Base-by-base conservation (phyloP, 2,113 vertebrate genomes). In the Zosterops lateralis region DNA sequence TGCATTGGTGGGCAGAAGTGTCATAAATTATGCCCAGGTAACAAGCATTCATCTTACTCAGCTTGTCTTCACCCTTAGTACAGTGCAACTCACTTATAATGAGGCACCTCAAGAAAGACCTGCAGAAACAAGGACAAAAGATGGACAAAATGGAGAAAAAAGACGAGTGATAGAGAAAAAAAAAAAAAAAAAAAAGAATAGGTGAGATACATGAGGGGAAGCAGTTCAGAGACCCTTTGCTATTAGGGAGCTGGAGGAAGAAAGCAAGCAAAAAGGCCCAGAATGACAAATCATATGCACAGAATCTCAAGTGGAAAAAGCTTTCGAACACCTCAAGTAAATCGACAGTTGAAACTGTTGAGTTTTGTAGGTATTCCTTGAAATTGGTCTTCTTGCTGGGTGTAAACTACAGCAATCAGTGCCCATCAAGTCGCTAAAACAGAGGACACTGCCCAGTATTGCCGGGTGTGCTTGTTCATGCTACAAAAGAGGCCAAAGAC, bases 401-500 rank as follows among this genome's bases (percentile, higher is more conserved):
- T 40, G 26, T 34, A 73, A 84, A 42, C 74, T 34, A 65, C 53
- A 85, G 31, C 3, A 15, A 89, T 24, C 4, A 0, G 22, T 21
- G 54, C 47, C 71, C 12, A 31, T 48, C 32, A 82, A 64, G 31
- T 5, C 54, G 70, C 57, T 47, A 54, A 61, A 86, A 67, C n/a
- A 66, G 20, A 38, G 17, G 5, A 31, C 14, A 7, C 32, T 36
- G 76, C 31, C 61, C 57, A 42, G 68, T 14, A 44, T 6, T 78
- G 53, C 17, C 1, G 0, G 29, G 45, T 48, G 50, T 13, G 51
- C 40, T 83, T 57, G 65, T 34, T 66, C 74, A 61, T 4, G 3
- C 54, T 51, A 66, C 58, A 87, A 87, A 65, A 66, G 71, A 91
- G 58, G 53, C 51, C 80, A 93, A 18, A 70, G 10, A 86, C 29